Conservation (phyloP, 2,113 vertebrate species). For the Naja naja region DNA sequence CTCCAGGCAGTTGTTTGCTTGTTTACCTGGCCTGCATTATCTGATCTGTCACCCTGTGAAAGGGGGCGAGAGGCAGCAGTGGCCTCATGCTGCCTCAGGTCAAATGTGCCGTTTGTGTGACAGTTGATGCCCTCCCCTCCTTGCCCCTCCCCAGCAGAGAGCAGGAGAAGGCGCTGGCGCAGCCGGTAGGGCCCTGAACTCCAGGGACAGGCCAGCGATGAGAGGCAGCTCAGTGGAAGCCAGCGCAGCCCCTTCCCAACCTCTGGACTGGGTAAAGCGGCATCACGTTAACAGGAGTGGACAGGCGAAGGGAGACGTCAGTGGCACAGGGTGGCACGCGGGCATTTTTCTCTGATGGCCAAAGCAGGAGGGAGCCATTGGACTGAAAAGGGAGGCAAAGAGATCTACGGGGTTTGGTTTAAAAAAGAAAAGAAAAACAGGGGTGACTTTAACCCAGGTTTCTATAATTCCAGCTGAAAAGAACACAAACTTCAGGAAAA, state of each 20-base stretch:
- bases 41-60: conserved; percentile 71
- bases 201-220: not conserved
- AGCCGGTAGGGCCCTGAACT: not conserved
- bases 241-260: not conserved
- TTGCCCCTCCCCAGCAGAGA: not conserved
- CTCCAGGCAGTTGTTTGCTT: conserved; percentile 73
- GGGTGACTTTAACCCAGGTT: too few relatives aligned
- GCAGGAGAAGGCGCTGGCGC: accelerated
- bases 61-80: conserved; percentile 49
- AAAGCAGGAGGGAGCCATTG: conserved; percentile 15
- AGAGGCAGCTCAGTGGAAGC: accelerated
- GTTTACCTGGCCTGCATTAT: conserved; percentile 72
- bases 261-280: not conserved
- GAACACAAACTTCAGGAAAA: not conserved
- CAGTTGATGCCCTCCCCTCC: not conserved
- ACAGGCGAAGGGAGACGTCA: conserved; percentile 6
- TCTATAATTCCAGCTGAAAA: not conserved
- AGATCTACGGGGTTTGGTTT: too few relatives aligned
- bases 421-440: not conserved
- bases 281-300: conserved; percentile 20
- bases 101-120: not conserved
- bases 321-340: not conserved
- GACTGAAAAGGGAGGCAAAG: not conserved
- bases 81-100: conserved; percentile 47
- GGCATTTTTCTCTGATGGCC: conserved; percentile 61